Conservation (phyloP, 2,113 vertebrate species). For the Cheilinus undulatus region DNA sequence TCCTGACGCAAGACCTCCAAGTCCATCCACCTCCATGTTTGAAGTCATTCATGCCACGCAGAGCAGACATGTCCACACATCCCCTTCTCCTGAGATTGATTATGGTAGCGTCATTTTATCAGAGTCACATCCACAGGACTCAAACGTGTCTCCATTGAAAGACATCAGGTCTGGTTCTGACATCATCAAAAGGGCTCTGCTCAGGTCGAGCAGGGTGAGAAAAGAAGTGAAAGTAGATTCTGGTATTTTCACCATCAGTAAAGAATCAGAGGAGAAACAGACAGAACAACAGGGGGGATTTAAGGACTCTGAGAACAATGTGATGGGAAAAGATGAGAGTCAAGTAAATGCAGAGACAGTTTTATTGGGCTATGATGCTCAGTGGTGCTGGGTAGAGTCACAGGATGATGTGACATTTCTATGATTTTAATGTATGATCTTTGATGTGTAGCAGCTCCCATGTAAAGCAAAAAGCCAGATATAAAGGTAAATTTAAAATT, state of each 20-base stretch:
- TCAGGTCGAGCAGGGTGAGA: slow-evolving; percentile 49
- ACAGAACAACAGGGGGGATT: background rate
- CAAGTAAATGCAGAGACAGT: background rate
- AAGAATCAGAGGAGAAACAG: slow-evolving; percentile 9
- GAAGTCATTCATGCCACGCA: background rate
- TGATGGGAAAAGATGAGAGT: slow-evolving; percentile 3
- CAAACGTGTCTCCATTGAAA: too few species aligned
- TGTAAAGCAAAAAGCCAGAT: background rate
- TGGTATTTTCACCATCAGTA: background rate
- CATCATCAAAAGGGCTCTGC: slow-evolving; percentile 51
- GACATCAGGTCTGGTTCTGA: background rate
- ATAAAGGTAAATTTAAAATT: slow-evolving; percentile 6
- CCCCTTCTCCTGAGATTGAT: background rate
- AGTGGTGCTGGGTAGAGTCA: slow-evolving; percentile 77
- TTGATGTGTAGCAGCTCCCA: slow-evolving; percentile 11
- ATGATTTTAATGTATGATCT: slow-evolving; percentile 39
- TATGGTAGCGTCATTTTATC: background rate
- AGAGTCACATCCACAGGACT: background rate
- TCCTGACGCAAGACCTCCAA: slow-evolving; percentile 4
- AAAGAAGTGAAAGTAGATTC: background rate
- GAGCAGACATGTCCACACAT: background rate
- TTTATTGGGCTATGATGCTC: slow-evolving; percentile 67
- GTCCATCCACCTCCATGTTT: slow-evolving; percentile 1
- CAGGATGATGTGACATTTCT: slow-evolving; percentile 76
- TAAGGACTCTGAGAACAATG: background rate